Base-by-base conservation (phyloP, 2,797 vertebrate genomes). In the Acanthurus leucopareius region DNA sequence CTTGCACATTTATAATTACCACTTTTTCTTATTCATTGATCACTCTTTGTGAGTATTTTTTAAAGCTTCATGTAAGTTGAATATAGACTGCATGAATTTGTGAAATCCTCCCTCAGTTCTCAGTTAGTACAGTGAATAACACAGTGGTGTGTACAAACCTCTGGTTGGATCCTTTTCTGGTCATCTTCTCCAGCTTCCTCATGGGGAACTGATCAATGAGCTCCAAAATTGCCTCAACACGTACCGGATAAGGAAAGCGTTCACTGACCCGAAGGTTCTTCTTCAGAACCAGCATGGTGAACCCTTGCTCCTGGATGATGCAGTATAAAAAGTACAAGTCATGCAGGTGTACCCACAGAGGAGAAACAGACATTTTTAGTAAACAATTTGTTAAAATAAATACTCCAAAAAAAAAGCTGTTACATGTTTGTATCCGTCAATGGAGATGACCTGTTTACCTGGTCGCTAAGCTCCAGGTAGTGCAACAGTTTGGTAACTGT, bases 231-330 rank as follows among this genome's bases (percentile, higher is more conserved):
- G 96, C 96, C 45, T 95, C 94, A 1, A 95, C 89, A 0, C 92
- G 93, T 57, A 96, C 95, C 0, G 95, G 94, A 79, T 96, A 96
- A 13, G 96, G 95, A 79, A 96, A 96, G 14, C 84, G 89, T 64
- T 95, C 94, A 5, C 93, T 93, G 76, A 94, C 88, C 44, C 59
- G 89, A 35, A 96, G 89, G 88, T 95, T 96, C 85, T 96, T 96
- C 90, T 94, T 96, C 48, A 96, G 68, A 44, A 96, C 88, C 82
- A 96, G 75, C 95, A 96, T 96, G 74, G 83, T 92, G 80, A 96
- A 96, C 4, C 45, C 80, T 79, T 93, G 88, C 1, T 95, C 92
- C 91, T 95, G 77, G 76, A 87, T n/a, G 42, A 11, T 49, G 42
- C 45, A 69, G 5, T 25, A 48, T n/a, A 7, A 44, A 10, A 63